phyloP scores from a whole-genome alignment of 2,113 vertebrate species.

The Vulpes lagopus region DNA sequence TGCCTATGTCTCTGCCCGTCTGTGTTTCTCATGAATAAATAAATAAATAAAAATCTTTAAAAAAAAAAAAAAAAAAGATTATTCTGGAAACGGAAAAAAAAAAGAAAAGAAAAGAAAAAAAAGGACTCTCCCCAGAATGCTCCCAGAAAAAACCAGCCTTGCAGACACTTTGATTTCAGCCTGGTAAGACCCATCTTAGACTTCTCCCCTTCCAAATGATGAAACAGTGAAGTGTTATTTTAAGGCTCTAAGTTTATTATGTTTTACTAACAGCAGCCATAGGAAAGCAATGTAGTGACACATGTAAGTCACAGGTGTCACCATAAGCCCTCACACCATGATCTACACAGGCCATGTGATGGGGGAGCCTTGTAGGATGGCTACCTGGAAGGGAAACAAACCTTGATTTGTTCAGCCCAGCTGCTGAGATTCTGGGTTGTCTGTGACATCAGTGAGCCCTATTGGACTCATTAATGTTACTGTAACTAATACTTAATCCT shows the following conservation, averaged over 20 bases:
- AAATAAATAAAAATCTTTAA: no score
- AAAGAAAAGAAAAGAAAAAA: background rate
- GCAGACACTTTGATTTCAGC: background rate
- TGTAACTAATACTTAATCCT: background rate
- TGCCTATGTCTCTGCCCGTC: no score
- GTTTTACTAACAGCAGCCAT: background rate
- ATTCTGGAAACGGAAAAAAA: background rate
- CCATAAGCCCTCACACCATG: background rate
- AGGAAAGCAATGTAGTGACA: background rate
- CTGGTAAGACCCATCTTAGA: background rate
- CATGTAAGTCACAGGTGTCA: rapidly evolving
- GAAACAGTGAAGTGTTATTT: background rate
- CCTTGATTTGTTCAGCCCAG: background rate
- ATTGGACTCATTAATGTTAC: background rate
- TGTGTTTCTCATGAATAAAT: no score
- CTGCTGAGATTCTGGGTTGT: background rate
- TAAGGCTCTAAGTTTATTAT: background rate
- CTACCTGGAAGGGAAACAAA: background rate
- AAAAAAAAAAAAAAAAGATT: no score
- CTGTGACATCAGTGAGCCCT: background rate
- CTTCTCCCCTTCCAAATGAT: background rate
- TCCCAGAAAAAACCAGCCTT: background rate
- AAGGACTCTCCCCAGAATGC: background rate
- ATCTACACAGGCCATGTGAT: background rate
- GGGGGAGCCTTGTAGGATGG: background rate